A percentile compares a stretch with the other conserved stretches of the same genome.
Evolutionary conservation across 2,888 invertebrate species (phyloP).

Genomic region (Mesorhabditis spiculigera): DNA sequence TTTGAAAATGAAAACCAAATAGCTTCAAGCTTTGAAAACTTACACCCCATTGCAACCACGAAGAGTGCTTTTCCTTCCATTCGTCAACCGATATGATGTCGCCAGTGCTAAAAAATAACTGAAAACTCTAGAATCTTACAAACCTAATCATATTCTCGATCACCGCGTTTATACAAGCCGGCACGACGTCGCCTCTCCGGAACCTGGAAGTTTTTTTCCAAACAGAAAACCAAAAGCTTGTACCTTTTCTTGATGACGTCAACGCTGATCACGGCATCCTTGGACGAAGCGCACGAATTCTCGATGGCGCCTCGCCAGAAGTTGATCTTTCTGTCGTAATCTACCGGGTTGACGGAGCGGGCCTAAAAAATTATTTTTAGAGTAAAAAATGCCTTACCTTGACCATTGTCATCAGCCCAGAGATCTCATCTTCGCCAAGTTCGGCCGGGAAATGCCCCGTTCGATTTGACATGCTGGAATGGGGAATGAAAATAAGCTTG

Average conservation of each 20-base stretch:
- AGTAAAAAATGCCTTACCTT: constrained; percentile 24
- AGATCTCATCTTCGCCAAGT: constrained; percentile 40
- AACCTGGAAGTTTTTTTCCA: constrained; percentile 27
- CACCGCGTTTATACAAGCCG: constrained; percentile 39
- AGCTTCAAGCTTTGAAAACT: constrained; percentile 7
- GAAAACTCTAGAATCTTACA: constrained; percentile 11
- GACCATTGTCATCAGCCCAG: constrained; percentile 40
- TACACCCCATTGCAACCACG: constrained; percentile 40
- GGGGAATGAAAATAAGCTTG: background rate
- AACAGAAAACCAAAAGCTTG: background rate
- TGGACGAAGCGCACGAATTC: constrained; percentile 34
- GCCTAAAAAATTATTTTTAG: constrained; percentile 24
- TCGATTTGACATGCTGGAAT: background rate
- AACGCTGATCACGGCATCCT: constrained; percentile 35
- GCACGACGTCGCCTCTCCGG: constrained; percentile 43
- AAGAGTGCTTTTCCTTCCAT: constrained; percentile 32
- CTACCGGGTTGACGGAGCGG: constrained; percentile 43
- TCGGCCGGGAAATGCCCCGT: constrained; percentile 21
- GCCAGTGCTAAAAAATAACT: constrained; percentile 22
- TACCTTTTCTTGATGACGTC: constrained; percentile 30
- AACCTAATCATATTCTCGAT: constrained; percentile 43
- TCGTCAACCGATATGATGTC: constrained; percentile 25
- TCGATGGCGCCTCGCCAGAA: constrained; percentile 46
- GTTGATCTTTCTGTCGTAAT: constrained; percentile 45
- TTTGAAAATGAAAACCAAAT: background rate